Conservation (phyloP, 2,113 vertebrate species). For the Hydrolagus affinis region DNA sequence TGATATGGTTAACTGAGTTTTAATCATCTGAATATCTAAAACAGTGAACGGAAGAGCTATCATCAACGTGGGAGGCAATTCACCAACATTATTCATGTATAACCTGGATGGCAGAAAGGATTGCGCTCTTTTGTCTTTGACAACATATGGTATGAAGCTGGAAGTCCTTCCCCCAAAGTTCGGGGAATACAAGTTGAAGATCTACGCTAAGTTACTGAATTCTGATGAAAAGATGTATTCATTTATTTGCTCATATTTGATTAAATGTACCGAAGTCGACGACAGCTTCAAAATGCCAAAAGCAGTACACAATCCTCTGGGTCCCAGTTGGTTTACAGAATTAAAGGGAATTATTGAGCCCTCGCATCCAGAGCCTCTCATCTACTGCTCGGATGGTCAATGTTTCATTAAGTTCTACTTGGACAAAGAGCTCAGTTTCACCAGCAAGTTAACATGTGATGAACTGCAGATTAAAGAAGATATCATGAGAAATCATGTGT, state of each 20-base stretch:
- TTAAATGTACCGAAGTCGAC: constrained; percentile 58
- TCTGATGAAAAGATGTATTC: constrained; percentile 44
- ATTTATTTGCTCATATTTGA: constrained; percentile 48
- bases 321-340: constrained; percentile 66
- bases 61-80: constrained; percentile 51
- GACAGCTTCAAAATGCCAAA: constrained; percentile 44
- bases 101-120: constrained; percentile 54
- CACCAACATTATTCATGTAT: constrained; percentile 52
- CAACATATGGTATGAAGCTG: constrained; percentile 58
- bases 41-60: constrained; percentile 63
- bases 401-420: constrained; percentile 57
- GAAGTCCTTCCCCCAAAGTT: constrained; percentile 58
- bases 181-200: constrained; percentile 58
- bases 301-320: constrained; percentile 57
- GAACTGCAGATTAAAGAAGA: constrained; percentile 44
- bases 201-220: constrained; percentile 56
- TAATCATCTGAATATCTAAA: constrained; percentile 31
- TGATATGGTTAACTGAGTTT: constrained; percentile 1
- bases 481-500: constrained; percentile 47
- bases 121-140: constrained; percentile 57
- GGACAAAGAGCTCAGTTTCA: constrained; percentile 49
- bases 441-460: constrained; percentile 49
- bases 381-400: constrained; percentile 58
- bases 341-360: constrained; percentile 58
- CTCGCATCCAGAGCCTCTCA: constrained; percentile 47